Percentiles rank a stretch among this genome's conserved stretches.
These are phyloP conservation scores for Stigmatopora nigra DNA, from an alignment of 2,113 vertebrate genomes.

Conservation along the genomic window DNA sequence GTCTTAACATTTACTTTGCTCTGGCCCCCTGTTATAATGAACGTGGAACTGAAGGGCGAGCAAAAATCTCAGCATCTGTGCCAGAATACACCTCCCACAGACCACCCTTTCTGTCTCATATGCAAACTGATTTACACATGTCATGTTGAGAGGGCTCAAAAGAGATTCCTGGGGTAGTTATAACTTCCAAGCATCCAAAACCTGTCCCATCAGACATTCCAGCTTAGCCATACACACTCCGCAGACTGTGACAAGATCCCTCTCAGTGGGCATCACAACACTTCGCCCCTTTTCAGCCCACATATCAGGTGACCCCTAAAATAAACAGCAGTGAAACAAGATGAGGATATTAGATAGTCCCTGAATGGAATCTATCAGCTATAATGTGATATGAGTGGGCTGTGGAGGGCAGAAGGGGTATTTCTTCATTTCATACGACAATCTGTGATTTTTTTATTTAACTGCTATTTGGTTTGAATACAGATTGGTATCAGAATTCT, in stretches of 20 bases:
- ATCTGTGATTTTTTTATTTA: neutral
- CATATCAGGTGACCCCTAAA: conserved; percentile 38
- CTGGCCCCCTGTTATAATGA: conserved; percentile 48
- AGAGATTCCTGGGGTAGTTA: conserved; percentile 34
- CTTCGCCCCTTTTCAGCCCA: conserved; percentile 18
- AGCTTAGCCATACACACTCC: conserved; percentile 8
- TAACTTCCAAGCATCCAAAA: conserved; percentile 26
- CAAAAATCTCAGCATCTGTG: conserved; percentile 51
- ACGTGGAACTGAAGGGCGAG: conserved; percentile 45
- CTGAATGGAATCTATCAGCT: conserved; percentile 3
- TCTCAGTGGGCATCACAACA: conserved; percentile 26
- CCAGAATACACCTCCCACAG: conserved; percentile 2
- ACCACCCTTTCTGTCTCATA: neutral
- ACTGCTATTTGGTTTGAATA: neutral
- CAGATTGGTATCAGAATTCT: neutral
- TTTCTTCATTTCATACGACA: neutral
- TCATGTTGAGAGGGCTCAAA: conserved; percentile 22
- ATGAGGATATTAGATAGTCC: conserved; percentile 31
- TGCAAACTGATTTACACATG: conserved; percentile 6
- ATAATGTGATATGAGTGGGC: neutral
- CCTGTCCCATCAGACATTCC: conserved; percentile 32
- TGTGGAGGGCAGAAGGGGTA: neutral
- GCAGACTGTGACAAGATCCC: conserved; percentile 8
- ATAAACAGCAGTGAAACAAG: conserved; percentile 31
- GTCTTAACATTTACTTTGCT: conserved; percentile 63